Base-by-base conservation (phyloP, 1,140 invertebrate genomes). In the Matsumurasca onukii region DNA sequence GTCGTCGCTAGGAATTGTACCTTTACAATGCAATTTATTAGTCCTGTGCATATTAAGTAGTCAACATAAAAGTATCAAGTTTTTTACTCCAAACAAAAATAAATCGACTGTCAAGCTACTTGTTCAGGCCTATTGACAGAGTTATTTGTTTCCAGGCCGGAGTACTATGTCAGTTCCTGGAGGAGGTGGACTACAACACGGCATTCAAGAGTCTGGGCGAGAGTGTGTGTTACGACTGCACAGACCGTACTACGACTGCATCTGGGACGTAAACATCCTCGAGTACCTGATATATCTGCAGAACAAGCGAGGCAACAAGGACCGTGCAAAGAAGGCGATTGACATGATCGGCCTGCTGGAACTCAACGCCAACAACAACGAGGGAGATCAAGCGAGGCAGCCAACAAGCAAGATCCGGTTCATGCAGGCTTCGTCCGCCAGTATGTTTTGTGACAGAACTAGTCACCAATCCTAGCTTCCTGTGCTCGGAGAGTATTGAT, bases 331-430 rank as follows among this genome's bases (percentile, higher is more conserved):
- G 75, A 85, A 91, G 72, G 94, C 91, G 52, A 86, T 67, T 48
- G 86, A 89, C 75, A 87, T 93, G n/a, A 92, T 97, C 75, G 93
- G 93, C 55, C 87, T 94, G 52, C 81, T 98, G 63, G 96, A 98
- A 81, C 81, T 98, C 30, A 98, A 98, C 82, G 90, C 92, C 0
- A 98, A 95, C 81, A 98, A 98, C 81, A 95, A 94, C 76, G 94
- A 97, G 71, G n/a, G n/a, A n/a, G 95, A 97, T 78, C 97, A 98
- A 67, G 91, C 94, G 77, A 82, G 91, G 49, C 93, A 98, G 82
- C 95, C 95, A 22, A 91, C 92, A 22, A 92, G 93, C 78, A 95
- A 95, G 78, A 86, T 89, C 0, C 86, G 90, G 51, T 95, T 98
- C 78, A 83, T 98, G 24, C 83, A 94, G 75, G 90, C 94, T 79